Evolutionary conservation across 2,797 vertebrate genomes (phyloP), one percentile per base, ranked within the genome.

Genomic region (Paramormyrops hopkinsi): DNA sequence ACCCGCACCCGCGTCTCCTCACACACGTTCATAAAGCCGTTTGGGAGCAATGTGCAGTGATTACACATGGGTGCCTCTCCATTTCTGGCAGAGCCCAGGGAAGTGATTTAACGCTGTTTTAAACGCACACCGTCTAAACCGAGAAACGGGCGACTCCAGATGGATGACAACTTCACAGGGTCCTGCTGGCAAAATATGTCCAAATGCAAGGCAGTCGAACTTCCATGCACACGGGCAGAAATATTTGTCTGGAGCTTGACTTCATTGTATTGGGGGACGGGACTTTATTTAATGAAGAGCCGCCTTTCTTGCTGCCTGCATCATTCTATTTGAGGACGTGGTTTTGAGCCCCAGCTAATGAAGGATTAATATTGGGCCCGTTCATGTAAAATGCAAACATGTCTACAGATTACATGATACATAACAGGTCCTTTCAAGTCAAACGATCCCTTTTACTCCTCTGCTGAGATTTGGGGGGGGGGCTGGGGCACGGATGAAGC

Each of bases 401-500:
- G 33, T 65, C 65, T 88, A 86, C 85, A 86, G 51, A 86, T 86
- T 54, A 86, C 85, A 86, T 87, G 86, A 62, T 87, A 44, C 86
- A 44, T 87, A 65, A 87, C 86, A 87, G 86, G 54, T 51, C 86
- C 56, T 87, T 87, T 65, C 14, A 79, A 37, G 62, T 88, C n/a
- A 88, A 88, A 44, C 73, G 33, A 7, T 82, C 46, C 69, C 19
- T 54, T 29, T 88, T 88, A 22, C 73, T 89, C 41, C n/a, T 83
- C 79, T 84, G 33, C 37, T 56, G 33, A 59, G 48, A 59, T 59
- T 29, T 12, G 4, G 11, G 46, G 12, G 50, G 17, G 17, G 82
- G 46, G 41, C 25, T 14, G 44, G 41, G 37, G 48, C 92, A 90
- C 89, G 90, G 91, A 91, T 91, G 92, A 94, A 89, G 76, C 46